phyloP scores from a whole-genome alignment of 2,113 vertebrate genomes.

The Craseonycteris thonglongyai region DNA sequence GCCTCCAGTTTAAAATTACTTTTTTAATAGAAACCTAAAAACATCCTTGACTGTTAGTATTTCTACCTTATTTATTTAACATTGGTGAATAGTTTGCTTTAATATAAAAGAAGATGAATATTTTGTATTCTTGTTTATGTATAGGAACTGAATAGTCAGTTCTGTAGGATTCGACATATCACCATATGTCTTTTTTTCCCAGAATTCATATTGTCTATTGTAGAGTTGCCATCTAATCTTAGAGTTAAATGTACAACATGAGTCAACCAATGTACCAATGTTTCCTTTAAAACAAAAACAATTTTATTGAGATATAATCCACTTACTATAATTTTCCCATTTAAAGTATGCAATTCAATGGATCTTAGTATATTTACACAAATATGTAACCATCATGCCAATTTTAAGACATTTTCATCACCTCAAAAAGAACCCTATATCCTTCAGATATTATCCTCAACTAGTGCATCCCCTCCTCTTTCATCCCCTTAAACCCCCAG shows the following conservation, averaged over 20 bases:
- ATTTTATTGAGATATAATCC: background rate
- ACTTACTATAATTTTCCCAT: background rate
- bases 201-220: background rate
- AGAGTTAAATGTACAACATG: background rate
- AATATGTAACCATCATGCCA: background rate
- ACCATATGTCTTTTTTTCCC: background rate
- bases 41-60: background rate
- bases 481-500: background rate
- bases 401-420: background rate
- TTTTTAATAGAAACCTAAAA: background rate
- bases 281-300: background rate
- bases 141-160: slow-evolving; percentile 23
- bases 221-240: background rate
- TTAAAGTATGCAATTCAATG: background rate
- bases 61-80: background rate
- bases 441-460: background rate
- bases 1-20: background rate
- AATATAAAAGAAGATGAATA: background rate
- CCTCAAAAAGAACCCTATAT: background rate
- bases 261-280: background rate
- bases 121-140: background rate
- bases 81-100: background rate
- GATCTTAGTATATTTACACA: background rate
- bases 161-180: background rate
- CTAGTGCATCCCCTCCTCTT: background rate